These are phyloP conservation scores for Vicugna pacos DNA, from an alignment of 2,113 vertebrate genomes.

Conservation along the genomic window DNA sequence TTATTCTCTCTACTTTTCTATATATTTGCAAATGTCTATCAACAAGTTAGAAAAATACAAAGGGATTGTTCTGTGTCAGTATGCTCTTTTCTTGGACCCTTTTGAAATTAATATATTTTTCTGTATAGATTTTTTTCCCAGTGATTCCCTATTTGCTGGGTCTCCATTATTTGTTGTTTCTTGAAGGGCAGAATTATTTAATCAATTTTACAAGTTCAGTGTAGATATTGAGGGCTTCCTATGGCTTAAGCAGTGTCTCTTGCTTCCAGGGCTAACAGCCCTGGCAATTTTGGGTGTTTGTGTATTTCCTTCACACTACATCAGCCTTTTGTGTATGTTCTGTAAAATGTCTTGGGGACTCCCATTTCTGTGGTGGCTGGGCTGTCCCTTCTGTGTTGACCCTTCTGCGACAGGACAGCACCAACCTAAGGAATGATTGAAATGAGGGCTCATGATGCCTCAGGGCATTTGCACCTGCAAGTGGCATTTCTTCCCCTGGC, in stretches of 20 bases:
- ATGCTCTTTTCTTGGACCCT: not conserved
- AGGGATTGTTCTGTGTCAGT: not conserved
- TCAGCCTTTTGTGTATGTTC: not conserved
- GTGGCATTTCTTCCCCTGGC: not conserved
- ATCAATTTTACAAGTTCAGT: not conserved
- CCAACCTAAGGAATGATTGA: not conserved
- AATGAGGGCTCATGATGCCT: not conserved
- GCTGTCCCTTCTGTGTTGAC: not conserved
- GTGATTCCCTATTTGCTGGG: not conserved
- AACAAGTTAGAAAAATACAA: not conserved
- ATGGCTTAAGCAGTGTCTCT: not conserved
- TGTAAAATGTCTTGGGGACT: not conserved
- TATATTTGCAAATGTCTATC: conserved; percentile 7
- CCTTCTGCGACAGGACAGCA: not conserved
- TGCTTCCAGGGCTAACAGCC: not conserved
- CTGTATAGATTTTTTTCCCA: not conserved
- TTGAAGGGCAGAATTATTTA: not conserved
- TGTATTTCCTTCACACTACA: not conserved
- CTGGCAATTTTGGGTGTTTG: not conserved
- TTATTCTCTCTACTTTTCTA: not conserved
- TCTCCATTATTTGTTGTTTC: not conserved
- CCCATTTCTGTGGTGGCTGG: not conserved
- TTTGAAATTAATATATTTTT: not conserved
- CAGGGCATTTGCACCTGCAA: not conserved
- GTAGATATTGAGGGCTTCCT: not conserved